Conservation (phyloP, 2,113 vertebrate genomes). For the Pelecanus crispus region DNA sequence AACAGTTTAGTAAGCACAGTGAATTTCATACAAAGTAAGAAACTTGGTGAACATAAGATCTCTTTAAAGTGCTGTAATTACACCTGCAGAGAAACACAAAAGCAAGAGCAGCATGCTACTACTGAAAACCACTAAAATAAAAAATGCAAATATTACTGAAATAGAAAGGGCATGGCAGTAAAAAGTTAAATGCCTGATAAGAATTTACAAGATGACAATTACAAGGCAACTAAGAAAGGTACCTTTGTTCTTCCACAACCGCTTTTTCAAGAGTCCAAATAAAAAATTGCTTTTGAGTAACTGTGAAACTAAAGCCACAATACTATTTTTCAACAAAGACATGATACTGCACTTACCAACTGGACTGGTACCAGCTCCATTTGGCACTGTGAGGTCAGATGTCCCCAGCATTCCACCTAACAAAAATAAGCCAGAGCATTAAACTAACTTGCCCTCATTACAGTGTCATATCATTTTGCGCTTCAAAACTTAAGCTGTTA, state of each 20-base stretch:
- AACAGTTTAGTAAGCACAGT: neutral
- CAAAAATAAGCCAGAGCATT: neutral
- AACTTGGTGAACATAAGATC: neutral
- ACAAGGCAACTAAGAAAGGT: neutral
- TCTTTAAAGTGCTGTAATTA: neutral
- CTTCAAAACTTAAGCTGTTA: neutral
- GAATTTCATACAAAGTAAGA: neutral
- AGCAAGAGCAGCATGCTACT: neutral
- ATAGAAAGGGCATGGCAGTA: neutral
- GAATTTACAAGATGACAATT: neutral
- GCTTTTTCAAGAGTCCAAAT: neutral
- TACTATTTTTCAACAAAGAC: neutral
- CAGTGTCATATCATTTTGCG: fast-evolving
- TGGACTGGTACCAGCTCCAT: slow-evolving; percentile 86
- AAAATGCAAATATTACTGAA: neutral
- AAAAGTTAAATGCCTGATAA: neutral
- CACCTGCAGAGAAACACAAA: neutral
- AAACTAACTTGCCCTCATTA: neutral
- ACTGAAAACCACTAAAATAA: neutral
- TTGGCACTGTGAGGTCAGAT: slow-evolving; percentile 86
- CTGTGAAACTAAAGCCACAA: neutral
- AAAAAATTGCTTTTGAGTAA: neutral
- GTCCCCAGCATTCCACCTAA: slow-evolving; percentile 87
- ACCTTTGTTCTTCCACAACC: neutral
- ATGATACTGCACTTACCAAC: slow-evolving; percentile 74